phyloP scores from a whole-genome alignment of 2,888 invertebrate genomes.

The Acanthoscelides obtectus region DNA sequence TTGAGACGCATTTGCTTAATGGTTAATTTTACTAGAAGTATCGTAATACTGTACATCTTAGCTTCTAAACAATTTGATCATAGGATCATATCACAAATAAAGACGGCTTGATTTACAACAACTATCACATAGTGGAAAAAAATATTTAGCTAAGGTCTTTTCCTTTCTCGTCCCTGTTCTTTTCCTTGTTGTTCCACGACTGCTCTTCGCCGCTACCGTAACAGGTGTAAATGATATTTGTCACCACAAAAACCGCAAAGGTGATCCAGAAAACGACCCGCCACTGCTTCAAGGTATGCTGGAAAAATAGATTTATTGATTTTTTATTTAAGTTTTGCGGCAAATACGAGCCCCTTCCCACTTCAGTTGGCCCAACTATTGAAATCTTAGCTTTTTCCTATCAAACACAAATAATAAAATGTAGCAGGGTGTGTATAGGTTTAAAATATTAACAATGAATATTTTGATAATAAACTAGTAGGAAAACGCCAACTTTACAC shows the following conservation, averaged over 20 bases:
- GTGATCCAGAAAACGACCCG: conserved; percentile 77
- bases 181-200: conserved; percentile 64
- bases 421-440: too few species aligned
- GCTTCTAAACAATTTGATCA: background rate
- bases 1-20: too few species aligned
- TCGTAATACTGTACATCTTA: background rate
- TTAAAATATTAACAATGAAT: too few species aligned
- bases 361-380: too few species aligned
- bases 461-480: too few species aligned
- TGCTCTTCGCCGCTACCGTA: conserved; percentile 72
- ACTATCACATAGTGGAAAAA: background rate
- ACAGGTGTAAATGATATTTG: conserved; percentile 64
- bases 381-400: too few species aligned
- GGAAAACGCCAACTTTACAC: too few species aligned
- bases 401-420: too few species aligned
- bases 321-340: too few species aligned
- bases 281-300: conserved; percentile 68
- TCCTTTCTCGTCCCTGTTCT: background rate
- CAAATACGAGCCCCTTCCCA: too few species aligned
- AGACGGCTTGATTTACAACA: background rate
- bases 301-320: conserved; percentile 34
- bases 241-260: conserved; percentile 60
- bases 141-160: background rate
- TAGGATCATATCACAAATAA: background rate
- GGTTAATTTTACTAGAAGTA: too few species aligned